These are phyloP conservation scores for Chelonus insularis DNA, from an alignment of 1,140 invertebrate genomes.

Conservation along the genomic window DNA sequence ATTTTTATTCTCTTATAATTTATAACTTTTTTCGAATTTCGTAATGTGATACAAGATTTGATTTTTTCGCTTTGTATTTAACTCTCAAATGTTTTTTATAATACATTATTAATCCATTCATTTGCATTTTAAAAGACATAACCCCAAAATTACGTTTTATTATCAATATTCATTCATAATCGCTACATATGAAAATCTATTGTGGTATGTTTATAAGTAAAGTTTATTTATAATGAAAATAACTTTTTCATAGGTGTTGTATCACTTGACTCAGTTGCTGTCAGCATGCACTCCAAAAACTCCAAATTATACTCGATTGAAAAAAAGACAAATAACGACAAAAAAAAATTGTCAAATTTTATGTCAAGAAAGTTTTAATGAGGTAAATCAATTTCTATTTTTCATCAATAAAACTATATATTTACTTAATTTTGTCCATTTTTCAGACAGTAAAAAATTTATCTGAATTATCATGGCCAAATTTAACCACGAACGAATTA, in stretches of 20 bases:
- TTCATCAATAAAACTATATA: constrained; percentile 19
- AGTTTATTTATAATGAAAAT: constrained; percentile 23
- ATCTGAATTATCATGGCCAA: constrained; percentile 39
- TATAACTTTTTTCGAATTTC: not conserved
- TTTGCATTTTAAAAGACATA: no score
- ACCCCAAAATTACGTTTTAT: no score
- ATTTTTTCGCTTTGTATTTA: not conserved
- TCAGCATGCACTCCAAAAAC: constrained; percentile 48
- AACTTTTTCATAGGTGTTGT: constrained; percentile 48
- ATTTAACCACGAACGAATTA: constrained; percentile 38
- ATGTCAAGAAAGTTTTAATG: constrained; percentile 41
- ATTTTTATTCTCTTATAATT: no score
- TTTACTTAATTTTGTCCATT: constrained; percentile 27
- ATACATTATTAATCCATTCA: no score
- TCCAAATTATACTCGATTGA: constrained; percentile 32
- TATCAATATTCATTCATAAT: not conserved
- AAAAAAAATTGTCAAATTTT: constrained; percentile 31
- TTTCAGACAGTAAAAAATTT: constrained; percentile 48
- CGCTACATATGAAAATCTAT: no score
- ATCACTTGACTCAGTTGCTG: constrained; percentile 55
- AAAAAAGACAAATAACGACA: constrained; percentile 1
- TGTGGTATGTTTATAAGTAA: not conserved
- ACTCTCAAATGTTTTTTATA: no score
- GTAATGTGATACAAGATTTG: not conserved
- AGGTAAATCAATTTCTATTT: constrained; percentile 34